Percentiles rank a stretch among this genome's conserved stretches.
Conservation (phyloP, 2,888 invertebrate species). For the Dione juno region DNA sequence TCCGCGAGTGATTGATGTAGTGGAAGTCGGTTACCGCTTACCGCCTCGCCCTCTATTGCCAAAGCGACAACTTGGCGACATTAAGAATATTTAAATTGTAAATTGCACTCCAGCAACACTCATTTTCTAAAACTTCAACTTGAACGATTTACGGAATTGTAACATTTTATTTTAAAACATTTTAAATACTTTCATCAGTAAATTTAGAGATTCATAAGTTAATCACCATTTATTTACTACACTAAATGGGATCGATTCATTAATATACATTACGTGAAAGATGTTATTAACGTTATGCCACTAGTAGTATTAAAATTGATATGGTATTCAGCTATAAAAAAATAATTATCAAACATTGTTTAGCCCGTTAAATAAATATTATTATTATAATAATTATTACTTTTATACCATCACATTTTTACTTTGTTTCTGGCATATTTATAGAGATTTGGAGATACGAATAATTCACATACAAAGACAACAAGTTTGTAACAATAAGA, state of each 20-base stretch:
- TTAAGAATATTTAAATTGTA: slow-evolving; percentile 84
- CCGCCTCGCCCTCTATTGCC: slow-evolving; percentile 47
- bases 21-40: slow-evolving; percentile 67
- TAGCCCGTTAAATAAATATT: neutral
- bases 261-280: neutral
- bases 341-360: no score
- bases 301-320: neutral
- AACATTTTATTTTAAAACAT: slow-evolving; percentile 36
- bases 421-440: neutral
- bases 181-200: neutral
- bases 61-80: slow-evolving; percentile 79
- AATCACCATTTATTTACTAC: slow-evolving; percentile 1
- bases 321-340: neutral
- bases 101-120: slow-evolving; percentile 81
- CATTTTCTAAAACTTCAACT: slow-evolving; percentile 73
- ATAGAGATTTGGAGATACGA: slow-evolving; percentile 36
- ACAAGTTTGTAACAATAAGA: slow-evolving; percentile 73
- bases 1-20: slow-evolving; percentile 83
- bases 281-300: neutral
- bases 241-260: neutral
- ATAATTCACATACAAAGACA: slow-evolving; percentile 59
- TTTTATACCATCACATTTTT: slow-evolving; percentile 40
- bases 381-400: neutral
- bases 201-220: neutral
- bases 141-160: slow-evolving; percentile 54